Evolutionary conservation across 2,113 vertebrate species (phyloP), one percentile per base, ranked within the genome.

Genomic region (Solea solea): DNA sequence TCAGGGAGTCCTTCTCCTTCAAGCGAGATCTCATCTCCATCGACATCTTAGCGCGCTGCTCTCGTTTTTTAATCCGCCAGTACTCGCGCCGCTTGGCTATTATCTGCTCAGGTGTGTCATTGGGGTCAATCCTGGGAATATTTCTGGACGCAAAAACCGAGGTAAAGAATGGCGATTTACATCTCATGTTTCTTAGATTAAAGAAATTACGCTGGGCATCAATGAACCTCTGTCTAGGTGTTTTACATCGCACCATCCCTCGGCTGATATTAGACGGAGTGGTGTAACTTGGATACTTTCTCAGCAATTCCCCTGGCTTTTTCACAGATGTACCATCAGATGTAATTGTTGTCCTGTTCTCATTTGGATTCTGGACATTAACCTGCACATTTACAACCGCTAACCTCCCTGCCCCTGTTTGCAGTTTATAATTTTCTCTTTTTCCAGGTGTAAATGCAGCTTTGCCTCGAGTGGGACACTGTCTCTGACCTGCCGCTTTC

Each of bases 1-100:
- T 85, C n/a, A 92, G 62, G 1, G 89, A 81, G 48, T 92, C 90
- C 49, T 74, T 87, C 77, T 95, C 94, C 72, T 91, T 94, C 56
- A 92, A 5, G 13, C 80, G 85, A 6, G 73, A 61, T 66, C 89
- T 94, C n/a, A 83, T 66, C 42, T 91, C 92, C 53, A 79, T n/a
- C 0, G 94, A 90, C 74, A 92, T 86, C 45, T 92, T 94, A 0
- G 93, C 94, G 56, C 94, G 87, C 83, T 95, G 94, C 16, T 94
- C 92, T 0, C 93, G 89, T 74, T 94, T 94, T 49, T 94, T 94
- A 4, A 92, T 25, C 10, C 93, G 81, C 93, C 94, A 94, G 64
- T 94, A 93, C 66, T 94, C 93, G 28, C 93, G 76, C 45, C 90
- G 88, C 44, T 89, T 91, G 66, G 92, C 89, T 28, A 91, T 80